Evolutionary conservation across 2,888 invertebrate species (phyloP).

Genomic region (Aspidapion aeneum): DNA sequence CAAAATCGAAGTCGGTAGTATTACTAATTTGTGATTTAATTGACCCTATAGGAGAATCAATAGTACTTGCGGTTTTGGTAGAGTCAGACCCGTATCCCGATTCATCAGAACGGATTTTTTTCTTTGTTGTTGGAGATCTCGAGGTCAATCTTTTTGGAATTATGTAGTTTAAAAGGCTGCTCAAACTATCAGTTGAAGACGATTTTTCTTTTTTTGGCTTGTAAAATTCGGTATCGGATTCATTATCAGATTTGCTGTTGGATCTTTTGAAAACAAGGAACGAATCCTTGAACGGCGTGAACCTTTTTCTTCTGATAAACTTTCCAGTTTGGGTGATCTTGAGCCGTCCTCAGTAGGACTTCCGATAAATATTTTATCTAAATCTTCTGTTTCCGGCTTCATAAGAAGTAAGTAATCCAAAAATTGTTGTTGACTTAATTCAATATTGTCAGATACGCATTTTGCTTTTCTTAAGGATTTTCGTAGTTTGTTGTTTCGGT

Average conservation of each 20-base stretch:
- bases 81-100: slow-evolving; percentile 61
- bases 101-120: slow-evolving; percentile 48
- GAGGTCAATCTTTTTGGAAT: slow-evolving; percentile 37
- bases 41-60: slow-evolving; percentile 53
- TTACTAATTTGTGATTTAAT: slow-evolving; percentile 35
- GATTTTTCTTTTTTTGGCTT: slow-evolving; percentile 32
- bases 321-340: slow-evolving; percentile 28
- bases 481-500: slow-evolving; percentile 14
- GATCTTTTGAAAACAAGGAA: slow-evolving; percentile 31
- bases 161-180: slow-evolving; percentile 41
- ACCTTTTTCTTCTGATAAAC: slow-evolving; percentile 36
- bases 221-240: slow-evolving; percentile 33
- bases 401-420: slow-evolving; percentile 43
- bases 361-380: slow-evolving; percentile 32
- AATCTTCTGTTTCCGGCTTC: slow-evolving; percentile 39
- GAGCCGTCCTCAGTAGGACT: slow-evolving; percentile 34
- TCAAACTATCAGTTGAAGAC: slow-evolving; percentile 41
- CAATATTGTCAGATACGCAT: slow-evolving; percentile 38
- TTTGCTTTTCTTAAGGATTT: slow-evolving; percentile 30
- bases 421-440: slow-evolving; percentile 43
- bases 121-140: slow-evolving; percentile 29
- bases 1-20: slow-evolving; percentile 20
- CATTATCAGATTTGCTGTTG: slow-evolving; percentile 43
- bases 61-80: slow-evolving; percentile 49
- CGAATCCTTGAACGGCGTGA: slow-evolving; percentile 36